These are phyloP conservation scores for Mellilla xanthometata DNA, from an alignment of 2,888 invertebrate species.

Conservation along the genomic window DNA sequence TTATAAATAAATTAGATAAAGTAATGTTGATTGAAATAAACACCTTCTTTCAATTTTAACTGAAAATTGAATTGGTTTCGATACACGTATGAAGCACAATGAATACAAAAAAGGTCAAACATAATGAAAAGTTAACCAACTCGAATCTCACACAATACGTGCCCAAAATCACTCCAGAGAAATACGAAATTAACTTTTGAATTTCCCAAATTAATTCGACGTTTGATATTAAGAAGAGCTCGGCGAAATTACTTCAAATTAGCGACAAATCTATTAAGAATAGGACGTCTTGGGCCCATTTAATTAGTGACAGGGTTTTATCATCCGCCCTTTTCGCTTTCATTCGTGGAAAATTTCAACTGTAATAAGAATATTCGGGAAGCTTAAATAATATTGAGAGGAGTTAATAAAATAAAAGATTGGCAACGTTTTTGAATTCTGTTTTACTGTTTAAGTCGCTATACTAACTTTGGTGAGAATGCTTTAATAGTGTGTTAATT, in stretches of 20 bases:
- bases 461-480: too few species aligned
- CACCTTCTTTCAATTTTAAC: too few species aligned
- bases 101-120: too few species aligned
- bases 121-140: too few species aligned
- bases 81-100: too few species aligned
- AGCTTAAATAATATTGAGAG: slow-evolving; percentile 69
- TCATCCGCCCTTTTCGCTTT: slow-evolving; percentile 69
- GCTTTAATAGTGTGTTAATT: too few species aligned
- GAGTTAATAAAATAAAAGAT: slow-evolving; percentile 47
- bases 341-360: slow-evolving; percentile 66
- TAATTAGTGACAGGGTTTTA: slow-evolving; percentile 80
- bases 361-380: slow-evolving; percentile 67
- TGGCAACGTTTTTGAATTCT: slow-evolving; percentile 22
- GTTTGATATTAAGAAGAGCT: slow-evolving; percentile 57
- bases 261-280: slow-evolving; percentile 78
- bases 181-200: slow-evolving; percentile 25
- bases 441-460: too few species aligned
- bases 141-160: slow-evolving; percentile 6
- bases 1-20: too few species aligned
- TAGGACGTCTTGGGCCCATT: slow-evolving; percentile 71
- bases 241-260: slow-evolving; percentile 69
- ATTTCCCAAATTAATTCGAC: slow-evolving; percentile 53
- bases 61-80: too few species aligned
- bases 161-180: slow-evolving; percentile 15
- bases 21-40: too few species aligned